Evolutionary conservation across 2,113 vertebrate species (phyloP), one percentile per base, ranked within the genome.

Genomic region (Mola mola): DNA sequence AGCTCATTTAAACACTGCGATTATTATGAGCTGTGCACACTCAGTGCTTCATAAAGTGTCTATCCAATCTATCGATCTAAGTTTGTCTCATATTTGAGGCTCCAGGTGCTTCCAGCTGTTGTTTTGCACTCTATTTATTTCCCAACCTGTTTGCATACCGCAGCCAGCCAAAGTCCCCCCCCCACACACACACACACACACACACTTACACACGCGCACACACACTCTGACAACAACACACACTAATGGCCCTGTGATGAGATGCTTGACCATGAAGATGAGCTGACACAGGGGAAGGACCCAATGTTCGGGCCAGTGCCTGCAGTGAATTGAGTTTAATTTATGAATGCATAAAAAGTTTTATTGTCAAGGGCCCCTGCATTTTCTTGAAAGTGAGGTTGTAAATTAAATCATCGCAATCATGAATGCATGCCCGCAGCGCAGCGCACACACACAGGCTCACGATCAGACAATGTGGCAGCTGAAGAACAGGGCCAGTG

Each of bases 251-350:
- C 51, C 12, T 67, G 61, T 75, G 70, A 81, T 58, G 58, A 74
- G 73, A 51, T 44, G 44, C 37, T 69, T 67, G 68, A 72, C 72
- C 67, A 40, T 82, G 78, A 75, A 58, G 56, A 72, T 13, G 4
- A 40, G 28, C 40, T 36, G 70, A 80, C 79, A 78, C 48, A 75
- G 76, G 70, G 38, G 29, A 64, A 51, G 50, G 34, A 37, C 72
- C 65, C 49, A 24, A 6, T 9, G 25, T 15, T 16, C 13, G 12
- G 4, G 37, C 17, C 19, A 9, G 41, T 34, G n/a, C 16, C 52
- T 15, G 41, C 21, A 24, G n/a, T 55, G 25, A 61, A 42, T 57
- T 58, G 26, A 53, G 19, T 50, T 60, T 63, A 53, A 66, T 79
- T 81, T 56, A 60, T 79, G 28, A 57, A 81, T 40, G n/a, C 15